Conservation (phyloP, 2,797 vertebrate genomes). For the Sebastes kiyomatsui region DNA sequence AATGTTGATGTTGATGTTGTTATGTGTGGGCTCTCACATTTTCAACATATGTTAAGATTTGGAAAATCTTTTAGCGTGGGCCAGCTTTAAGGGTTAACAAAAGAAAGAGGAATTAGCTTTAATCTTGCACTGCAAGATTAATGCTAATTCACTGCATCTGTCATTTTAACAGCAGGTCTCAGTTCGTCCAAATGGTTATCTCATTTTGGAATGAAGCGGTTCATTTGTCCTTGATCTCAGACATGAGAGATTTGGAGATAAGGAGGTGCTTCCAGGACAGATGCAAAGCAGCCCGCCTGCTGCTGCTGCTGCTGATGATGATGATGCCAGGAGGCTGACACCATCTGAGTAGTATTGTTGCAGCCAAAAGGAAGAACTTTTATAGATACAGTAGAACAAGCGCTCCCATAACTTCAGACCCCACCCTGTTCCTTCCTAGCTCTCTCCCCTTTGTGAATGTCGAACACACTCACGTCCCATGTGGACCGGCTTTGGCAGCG, state of each 20-base stretch:
- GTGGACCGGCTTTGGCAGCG: conserved; percentile 31
- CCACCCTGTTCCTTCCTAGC: conserved; percentile 18
- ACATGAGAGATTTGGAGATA: background rate
- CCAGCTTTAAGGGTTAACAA: conserved; percentile 1
- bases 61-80: too few relatives aligned
- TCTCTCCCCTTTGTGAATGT: conserved; percentile 13
- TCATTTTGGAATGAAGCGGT: background rate
- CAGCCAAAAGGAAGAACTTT: conserved; percentile 9
- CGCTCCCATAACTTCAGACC: conserved; percentile 21
- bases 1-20: too few relatives aligned
- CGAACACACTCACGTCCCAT: conserved; percentile 16
- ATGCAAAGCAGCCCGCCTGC: background rate
- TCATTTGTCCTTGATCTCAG: background rate
- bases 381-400: conserved; percentile 32
- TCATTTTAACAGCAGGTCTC: background rate
- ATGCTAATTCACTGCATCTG: background rate
- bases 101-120: background rate
- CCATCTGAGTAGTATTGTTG: background rate
- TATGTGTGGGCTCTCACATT: too few relatives aligned
- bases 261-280: conserved; percentile 3
- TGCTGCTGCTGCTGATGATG: background rate
- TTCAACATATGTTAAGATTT: too few relatives aligned
- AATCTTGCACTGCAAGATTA: background rate
- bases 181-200: background rate
- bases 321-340: background rate